These are phyloP conservation scores for Hippocampus comes DNA, from an alignment of 2,113 vertebrate species.

Conservation along the genomic window DNA sequence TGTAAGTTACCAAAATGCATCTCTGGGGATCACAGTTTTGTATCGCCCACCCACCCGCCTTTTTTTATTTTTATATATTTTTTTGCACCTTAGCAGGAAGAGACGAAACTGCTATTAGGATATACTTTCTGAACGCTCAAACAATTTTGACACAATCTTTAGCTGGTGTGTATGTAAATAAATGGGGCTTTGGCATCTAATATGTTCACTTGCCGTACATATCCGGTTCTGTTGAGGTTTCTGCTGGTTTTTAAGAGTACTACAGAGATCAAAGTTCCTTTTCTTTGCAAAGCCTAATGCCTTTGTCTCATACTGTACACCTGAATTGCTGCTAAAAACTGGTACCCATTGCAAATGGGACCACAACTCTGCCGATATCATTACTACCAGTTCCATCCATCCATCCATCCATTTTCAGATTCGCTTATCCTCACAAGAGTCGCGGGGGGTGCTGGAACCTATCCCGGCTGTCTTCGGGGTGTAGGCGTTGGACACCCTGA, in stretches of 20 bases:
- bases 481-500: no score
- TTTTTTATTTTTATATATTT: not conserved
- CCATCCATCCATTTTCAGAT: no score
- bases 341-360: not conserved
- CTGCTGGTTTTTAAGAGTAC: conserved; percentile 1
- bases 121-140: not conserved
- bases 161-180: conserved; percentile 1
- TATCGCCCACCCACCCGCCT: not conserved
- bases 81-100: conserved; percentile 1
- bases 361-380: not conserved
- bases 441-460: no score
- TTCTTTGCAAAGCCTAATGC: conserved; percentile 12
- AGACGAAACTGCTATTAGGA: not conserved
- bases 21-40: conserved; percentile 4
- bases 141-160: not conserved
- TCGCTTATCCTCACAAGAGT: no score
- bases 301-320: not conserved
- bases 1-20: conserved; percentile 20
- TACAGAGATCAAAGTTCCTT: conserved; percentile 17
- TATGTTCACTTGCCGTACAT: not conserved
- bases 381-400: not conserved
- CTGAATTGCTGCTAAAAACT: not conserved
- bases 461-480: no score
- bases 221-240: not conserved
- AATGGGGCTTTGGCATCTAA: not conserved